These are phyloP conservation scores for Petrophora chlorosata DNA, from an alignment of 2,888 invertebrate genomes.

Conservation along the genomic window DNA sequence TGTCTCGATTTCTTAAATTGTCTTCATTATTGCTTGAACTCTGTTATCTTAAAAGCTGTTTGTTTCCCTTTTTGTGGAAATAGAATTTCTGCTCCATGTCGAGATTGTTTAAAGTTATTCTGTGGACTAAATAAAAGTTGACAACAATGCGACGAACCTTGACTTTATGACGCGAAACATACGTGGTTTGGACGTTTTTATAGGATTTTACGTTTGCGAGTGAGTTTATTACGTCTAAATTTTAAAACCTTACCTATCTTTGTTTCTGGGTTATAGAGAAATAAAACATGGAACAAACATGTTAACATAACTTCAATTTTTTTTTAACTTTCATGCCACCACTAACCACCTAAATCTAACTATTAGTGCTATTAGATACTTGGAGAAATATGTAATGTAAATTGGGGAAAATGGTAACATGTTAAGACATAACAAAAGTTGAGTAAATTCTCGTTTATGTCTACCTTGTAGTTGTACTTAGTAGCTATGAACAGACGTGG, in stretches of 20 bases:
- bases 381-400: too few species aligned
- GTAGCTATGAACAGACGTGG: too few species aligned
- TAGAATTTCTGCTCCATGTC: slow-evolving; percentile 1
- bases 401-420: too few species aligned
- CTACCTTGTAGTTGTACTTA: too few species aligned
- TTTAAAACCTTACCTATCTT: slow-evolving; percentile 1
- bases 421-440: too few species aligned
- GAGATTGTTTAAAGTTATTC: slow-evolving; percentile 3
- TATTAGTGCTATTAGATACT: too few species aligned
- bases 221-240: slow-evolving; percentile 19
- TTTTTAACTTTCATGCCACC: background rate
- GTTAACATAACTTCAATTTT: background rate
- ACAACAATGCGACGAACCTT: slow-evolving; percentile 32
- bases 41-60: slow-evolving; percentile 26
- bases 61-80: slow-evolving; percentile 10
- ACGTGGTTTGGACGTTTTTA: slow-evolving; percentile 43
- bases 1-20: slow-evolving; percentile 44
- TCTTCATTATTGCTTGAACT: slow-evolving; percentile 35
- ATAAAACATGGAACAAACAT: background rate
- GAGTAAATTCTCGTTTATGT: too few species aligned
- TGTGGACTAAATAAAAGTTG: slow-evolving; percentile 21
- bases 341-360: background rate
- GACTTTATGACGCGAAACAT: slow-evolving; percentile 47
- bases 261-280: background rate
- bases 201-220: slow-evolving; percentile 37